Conservation (phyloP, 2,888 invertebrate genomes). For the Dicranocentrus wangi region DNA sequence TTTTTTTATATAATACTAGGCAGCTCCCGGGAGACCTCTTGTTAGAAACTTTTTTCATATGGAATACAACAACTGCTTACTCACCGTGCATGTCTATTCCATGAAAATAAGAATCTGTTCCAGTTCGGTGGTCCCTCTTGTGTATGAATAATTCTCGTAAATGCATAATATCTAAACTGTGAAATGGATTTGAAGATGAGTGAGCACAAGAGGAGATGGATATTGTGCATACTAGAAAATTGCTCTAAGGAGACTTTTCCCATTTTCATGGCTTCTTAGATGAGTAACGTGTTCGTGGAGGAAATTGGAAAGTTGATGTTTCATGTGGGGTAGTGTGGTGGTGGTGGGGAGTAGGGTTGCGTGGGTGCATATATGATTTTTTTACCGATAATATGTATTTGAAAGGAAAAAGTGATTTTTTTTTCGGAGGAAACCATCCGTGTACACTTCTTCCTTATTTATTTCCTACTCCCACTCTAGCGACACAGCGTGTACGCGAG, state of each 20-base stretch:
- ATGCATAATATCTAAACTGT: not conserved
- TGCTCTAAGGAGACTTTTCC: not conserved
- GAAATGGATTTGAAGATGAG: constrained; percentile 10
- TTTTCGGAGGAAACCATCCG: too few species aligned
- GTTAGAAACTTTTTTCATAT: constrained; percentile 55
- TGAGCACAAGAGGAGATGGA: not conserved
- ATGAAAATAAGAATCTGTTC: not conserved
- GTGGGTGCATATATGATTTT: constrained; percentile 47
- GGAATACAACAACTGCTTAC: constrained; percentile 30
- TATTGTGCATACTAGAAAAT: not conserved
- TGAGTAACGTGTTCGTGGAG: not conserved
- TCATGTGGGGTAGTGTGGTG: not conserved
- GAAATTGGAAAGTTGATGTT: not conserved
- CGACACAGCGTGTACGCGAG: too few species aligned
- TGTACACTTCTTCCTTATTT: too few species aligned
- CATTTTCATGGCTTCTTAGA: not conserved
- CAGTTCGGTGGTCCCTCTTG: not conserved
- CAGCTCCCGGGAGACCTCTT: constrained; percentile 39
- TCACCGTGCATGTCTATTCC: too few species aligned
- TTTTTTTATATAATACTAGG: constrained; percentile 32
- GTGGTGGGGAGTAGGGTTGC: not conserved
- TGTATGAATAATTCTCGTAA: constrained; percentile 5
- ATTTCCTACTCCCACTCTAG: too few species aligned
- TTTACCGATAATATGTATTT: too few species aligned
- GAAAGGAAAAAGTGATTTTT: too few species aligned